Base-by-base conservation (phyloP, 2,797 vertebrate species). In the Pipistrellus kuhlii region DNA sequence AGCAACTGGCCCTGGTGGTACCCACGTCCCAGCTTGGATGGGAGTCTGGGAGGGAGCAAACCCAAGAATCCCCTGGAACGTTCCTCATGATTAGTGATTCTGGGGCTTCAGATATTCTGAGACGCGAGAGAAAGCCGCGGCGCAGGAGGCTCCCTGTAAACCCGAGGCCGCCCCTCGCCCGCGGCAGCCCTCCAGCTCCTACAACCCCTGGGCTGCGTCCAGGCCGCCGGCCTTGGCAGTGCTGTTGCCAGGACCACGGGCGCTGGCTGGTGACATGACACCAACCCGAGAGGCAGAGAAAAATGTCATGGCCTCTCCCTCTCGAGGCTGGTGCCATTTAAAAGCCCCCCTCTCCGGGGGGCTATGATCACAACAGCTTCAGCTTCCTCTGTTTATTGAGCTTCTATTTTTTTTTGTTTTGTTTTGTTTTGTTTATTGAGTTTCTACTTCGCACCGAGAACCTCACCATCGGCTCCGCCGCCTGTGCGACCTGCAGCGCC, bases 111-210 rank as follows among this genome's bases (percentile, higher is more conserved):
- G 41, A 27, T 3, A 20, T 75, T 27, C 20, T 17, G 48, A 0
- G 27, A 23, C 23, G 0, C 30, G 3, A 51, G 14, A 35, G 41
- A 23, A 68, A 57, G 15, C n/a, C 6, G 11, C 44, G 8, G 7
- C 21, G 17, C 27, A 4, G 6, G 18, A 35, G 44, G 91, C 83
- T 82, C 88, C 32, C 32, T 38, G 91, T 32, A 84, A 76, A 55
- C 77, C 30, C 8, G 94, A 69, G 35, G 91, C 93, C 25, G 71
- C 23, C 48, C 53, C 87, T 9, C 1, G 6, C 3, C 21, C 53
- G 53, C 7, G 8, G 68, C 73, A 97, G 90, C 77, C 38, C 76
- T 10, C 62, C 71, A 76, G 90, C 69, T 86, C 44, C 44, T 46
- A 23, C 14, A 72, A 77, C 38, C 73, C 35, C 85, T 72, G 85